Percentiles rank a stretch among this genome's conserved stretches.
These are phyloP conservation scores for Geococcyx californianus DNA, from an alignment of 2,113 vertebrate species.

Conservation along the genomic window DNA sequence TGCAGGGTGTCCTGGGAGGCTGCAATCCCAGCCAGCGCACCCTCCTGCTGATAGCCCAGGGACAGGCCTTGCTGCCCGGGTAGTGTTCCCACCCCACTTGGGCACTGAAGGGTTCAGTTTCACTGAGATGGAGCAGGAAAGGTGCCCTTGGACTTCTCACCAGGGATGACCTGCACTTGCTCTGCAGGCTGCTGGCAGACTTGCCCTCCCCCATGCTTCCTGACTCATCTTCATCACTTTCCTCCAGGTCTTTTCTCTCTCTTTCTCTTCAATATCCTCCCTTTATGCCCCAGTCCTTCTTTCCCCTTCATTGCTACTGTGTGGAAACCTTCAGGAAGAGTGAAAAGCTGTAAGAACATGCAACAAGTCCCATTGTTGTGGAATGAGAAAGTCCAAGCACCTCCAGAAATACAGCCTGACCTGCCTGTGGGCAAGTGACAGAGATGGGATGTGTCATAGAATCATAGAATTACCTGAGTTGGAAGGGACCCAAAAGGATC, in stretches of 20 bases:
- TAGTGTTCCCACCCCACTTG: fast-evolving
- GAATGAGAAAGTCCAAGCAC: background rate
- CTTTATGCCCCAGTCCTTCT: background rate
- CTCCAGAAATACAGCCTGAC: background rate
- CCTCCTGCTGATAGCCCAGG: background rate
- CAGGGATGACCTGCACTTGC: no score
- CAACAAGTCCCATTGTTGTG: fast-evolving
- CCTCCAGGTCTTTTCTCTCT: background rate
- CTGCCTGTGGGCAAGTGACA: background rate
- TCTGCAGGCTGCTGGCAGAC: background rate
- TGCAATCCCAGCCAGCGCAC: fast-evolving
- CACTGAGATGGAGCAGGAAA: fast-evolving
- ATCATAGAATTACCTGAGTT: no score
- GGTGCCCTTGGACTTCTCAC: background rate
- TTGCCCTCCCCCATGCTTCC: fast-evolving
- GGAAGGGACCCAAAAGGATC: no score
- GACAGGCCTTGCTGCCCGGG: background rate
- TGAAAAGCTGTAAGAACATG: background rate
- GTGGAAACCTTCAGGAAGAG: fast-evolving
- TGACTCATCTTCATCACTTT: background rate
- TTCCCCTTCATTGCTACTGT: background rate
- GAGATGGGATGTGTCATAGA: no score
- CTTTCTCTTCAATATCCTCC: background rate
- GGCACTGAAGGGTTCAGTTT: background rate
- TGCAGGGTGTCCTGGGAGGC: no score